Base-by-base conservation (phyloP, 2,888 invertebrate species). In the Eupithecia subumbrata region DNA sequence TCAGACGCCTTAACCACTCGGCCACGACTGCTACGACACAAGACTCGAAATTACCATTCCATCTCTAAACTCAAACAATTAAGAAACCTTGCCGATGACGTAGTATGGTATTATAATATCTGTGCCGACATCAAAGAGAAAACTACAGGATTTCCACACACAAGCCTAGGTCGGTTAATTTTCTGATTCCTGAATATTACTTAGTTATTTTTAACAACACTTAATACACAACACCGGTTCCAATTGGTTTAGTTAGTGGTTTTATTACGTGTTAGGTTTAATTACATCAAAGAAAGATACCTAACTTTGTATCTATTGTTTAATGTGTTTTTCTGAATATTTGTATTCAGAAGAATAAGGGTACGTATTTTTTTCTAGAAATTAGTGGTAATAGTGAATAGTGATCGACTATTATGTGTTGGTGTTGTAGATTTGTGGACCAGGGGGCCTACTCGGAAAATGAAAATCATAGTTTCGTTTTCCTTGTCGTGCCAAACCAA, bases 1-100 rank as follows among this genome's bases (percentile, higher is more conserved):
- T 96, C 96, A 96, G 96, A 96, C 96, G 96, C 95, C 95, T 96
- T 96, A 96, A 96, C 96, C 95, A 95, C 96, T 96, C 96, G 96
- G 96, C 96, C 96, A 96, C 96, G 96, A 96, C 96, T 96, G 96
- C 96, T 89, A 72, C 76, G 3, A 0, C 0, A 0, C 0, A 0
- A 0, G 0, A 0, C 0, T 0, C 43, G 80, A 87, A 84, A 82
- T 83, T 82, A 18, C 2, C 0, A 34, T 18, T 30, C 2, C 5
- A 8, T 8, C 34, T n/a, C 52, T 72, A 12, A 18, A 8, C 48
- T 40, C 18, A 16, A 30, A 37, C 22, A 71, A 22, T 22, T 5
- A 14, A 25, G 5, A 12, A 60, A 60, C 60, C 60, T 60, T 60
- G 56, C 25, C n/a, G n/a, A n/a, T n/a, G n/a, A n/a, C n/a, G n/a